Evolutionary conservation across 2,797 vertebrate species (phyloP).

Genomic region (Peromyscus eremicus): DNA sequence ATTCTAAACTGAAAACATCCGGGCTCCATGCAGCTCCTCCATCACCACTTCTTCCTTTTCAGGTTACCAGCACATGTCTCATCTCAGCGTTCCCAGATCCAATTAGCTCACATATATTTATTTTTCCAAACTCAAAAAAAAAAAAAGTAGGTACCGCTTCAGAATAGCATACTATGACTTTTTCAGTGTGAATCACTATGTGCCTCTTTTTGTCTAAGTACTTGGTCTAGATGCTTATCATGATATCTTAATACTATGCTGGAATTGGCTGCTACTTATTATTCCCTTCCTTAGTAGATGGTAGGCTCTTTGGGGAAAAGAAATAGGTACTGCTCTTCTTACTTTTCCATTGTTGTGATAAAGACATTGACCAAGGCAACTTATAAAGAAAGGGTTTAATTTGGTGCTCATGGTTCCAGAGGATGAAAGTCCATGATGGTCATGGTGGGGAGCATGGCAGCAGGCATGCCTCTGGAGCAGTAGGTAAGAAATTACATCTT

Average conservation of each 20-base stretch:
- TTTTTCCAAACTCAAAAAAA: not conserved
- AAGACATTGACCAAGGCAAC: not conserved
- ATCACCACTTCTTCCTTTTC: not conserved
- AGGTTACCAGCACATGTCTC: not conserved
- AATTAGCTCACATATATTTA: not conserved
- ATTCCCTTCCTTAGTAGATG: not conserved
- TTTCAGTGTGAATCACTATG: not conserved
- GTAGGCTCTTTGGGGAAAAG: not conserved
- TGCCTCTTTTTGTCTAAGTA: not conserved
- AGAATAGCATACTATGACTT: not conserved
- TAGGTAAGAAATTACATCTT: not conserved
- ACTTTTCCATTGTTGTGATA: not conserved
- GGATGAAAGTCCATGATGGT: not conserved
- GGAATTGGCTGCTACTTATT: not conserved
- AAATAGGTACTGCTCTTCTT: too few relatives aligned
- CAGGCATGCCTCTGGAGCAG: not conserved
- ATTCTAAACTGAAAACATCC: not conserved
- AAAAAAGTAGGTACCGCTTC: not conserved
- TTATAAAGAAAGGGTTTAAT: not conserved
- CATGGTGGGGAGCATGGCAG: not conserved
- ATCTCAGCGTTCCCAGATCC: not conserved
- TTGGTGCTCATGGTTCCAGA: not conserved
- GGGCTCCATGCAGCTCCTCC: not conserved
- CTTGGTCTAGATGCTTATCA: not conserved
- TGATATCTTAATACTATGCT: not conserved